These are phyloP conservation scores for Falcunculus frontatus DNA, from an alignment of 2,113 vertebrate genomes.

Conservation along the genomic window DNA sequence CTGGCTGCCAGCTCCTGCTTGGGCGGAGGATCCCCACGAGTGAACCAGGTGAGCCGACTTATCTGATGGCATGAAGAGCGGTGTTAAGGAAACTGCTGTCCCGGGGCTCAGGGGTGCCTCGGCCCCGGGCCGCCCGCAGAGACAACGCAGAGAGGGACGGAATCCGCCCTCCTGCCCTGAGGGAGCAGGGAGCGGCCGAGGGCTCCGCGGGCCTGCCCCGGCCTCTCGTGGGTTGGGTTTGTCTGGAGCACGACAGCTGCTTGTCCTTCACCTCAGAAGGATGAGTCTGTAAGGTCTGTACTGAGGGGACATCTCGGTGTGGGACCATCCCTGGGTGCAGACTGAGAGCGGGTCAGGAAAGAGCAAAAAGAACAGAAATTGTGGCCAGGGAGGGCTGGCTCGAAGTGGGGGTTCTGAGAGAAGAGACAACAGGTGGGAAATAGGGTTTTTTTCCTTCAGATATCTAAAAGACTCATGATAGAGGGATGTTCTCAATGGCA, in stretches of 20 bases:
- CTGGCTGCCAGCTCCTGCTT: slow-evolving; percentile 12
- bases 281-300: accelerated
- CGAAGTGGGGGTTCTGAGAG: background rate
- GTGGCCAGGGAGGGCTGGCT: background rate
- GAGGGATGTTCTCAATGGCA: background rate
- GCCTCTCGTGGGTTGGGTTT: background rate
- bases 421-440: background rate
- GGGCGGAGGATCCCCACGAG: slow-evolving; percentile 67
- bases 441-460: background rate
- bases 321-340: background rate
- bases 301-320: background rate
- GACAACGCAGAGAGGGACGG: background rate
- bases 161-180: background rate
- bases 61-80: slow-evolving; percentile 66
- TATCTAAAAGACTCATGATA: background rate
- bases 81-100: background rate
- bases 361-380: background rate
- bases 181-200: background rate
- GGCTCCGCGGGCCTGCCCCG: background rate
- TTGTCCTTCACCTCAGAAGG: accelerated
- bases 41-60: slow-evolving; percentile 90
- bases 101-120: background rate
- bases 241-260: accelerated
- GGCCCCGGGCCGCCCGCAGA: background rate
- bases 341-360: background rate